phyloP scores from a whole-genome alignment of 2,888 invertebrate species.

The Hydriomena furcata region DNA sequence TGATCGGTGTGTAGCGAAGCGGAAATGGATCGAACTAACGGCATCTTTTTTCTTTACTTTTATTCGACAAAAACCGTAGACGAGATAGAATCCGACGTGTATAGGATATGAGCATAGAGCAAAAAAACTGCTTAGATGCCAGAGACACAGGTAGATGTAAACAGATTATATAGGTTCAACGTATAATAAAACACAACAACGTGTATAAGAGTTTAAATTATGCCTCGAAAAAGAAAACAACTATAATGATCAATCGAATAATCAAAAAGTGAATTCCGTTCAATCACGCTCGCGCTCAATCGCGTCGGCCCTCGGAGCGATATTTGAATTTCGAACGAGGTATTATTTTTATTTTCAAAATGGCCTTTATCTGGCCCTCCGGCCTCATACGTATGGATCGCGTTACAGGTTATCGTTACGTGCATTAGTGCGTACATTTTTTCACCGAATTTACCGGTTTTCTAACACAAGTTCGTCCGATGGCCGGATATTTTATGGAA shows the following conservation, averaged over 20 bases:
- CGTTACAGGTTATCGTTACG: conserved; percentile 78
- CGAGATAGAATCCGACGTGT: conserved; percentile 72
- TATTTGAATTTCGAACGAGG: conserved; percentile 73
- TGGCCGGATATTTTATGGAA: conserved; percentile 69
- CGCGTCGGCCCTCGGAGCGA: conserved; percentile 39
- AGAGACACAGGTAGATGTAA: conserved; percentile 41
- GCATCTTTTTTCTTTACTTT: conserved; percentile 63
- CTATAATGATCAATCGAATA: conserved; percentile 48
- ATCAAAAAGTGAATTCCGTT: conserved; percentile 57
- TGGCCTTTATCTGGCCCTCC: conserved; percentile 73
- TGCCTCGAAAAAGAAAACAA: conserved; percentile 28
- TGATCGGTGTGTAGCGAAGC: conserved; percentile 74
- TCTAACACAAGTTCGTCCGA: conserved; percentile 41
- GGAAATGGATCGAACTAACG: conserved; percentile 80
- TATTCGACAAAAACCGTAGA: conserved; percentile 67
- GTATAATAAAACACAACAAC: conserved; percentile 16
- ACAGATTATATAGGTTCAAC: conserved; percentile 20
- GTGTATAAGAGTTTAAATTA: conserved; percentile 26
- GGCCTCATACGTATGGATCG: conserved; percentile 73
- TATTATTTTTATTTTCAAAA: conserved; percentile 64
- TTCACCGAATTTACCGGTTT: conserved; percentile 64
- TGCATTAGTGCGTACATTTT: conserved; percentile 57
- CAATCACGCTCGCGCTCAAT: conserved; percentile 44
- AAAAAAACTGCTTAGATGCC: conserved; percentile 54
- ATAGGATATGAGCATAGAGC: conserved; percentile 64